Evolutionary conservation across 2,888 invertebrate species (phyloP).

Genomic region (Ophion ellenae): DNA sequence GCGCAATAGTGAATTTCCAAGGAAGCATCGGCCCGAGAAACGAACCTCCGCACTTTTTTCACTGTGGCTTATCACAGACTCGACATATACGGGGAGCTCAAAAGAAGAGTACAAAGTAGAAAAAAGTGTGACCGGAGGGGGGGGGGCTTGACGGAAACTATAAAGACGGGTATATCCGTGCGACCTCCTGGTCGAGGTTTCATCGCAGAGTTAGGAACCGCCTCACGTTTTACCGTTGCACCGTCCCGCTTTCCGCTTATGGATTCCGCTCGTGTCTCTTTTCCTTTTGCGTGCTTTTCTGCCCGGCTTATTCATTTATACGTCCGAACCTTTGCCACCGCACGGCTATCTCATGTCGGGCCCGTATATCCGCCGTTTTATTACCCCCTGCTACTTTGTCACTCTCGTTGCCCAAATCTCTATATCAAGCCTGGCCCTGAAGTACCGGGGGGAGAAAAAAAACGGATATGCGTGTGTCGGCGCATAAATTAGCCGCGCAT

Average conservation of each 20-base stretch:
- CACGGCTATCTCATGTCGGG: conserved; percentile 21
- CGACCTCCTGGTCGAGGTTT: conserved; percentile 52
- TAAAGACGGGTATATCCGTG: conserved; percentile 55
- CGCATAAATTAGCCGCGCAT: too few species aligned
- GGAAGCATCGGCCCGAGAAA: conserved; percentile 29
- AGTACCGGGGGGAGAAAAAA: neutral
- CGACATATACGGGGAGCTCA: conserved; percentile 34
- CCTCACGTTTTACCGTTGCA: conserved; percentile 63
- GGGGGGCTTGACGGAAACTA: conserved; percentile 33
- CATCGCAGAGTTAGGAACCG: conserved; percentile 53
- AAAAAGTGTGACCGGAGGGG: neutral
- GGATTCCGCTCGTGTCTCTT: conserved; percentile 58
- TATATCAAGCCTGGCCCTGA: too few species aligned
- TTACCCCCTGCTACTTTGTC: conserved; percentile 15
- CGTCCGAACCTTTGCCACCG: conserved; percentile 30
- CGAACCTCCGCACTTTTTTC: conserved; percentile 46
- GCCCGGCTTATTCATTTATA: conserved; percentile 62
- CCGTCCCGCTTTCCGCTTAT: conserved; percentile 56
- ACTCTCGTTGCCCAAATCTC: neutral
- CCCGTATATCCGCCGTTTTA: conserved; percentile 29
- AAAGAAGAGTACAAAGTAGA: conserved; percentile 31
- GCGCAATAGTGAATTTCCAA: conserved; percentile 8
- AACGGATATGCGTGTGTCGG: neutral
- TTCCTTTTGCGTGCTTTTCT: conserved; percentile 38
- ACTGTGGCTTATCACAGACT: conserved; percentile 51